Percentiles rank a stretch among this genome's conserved stretches.
These are phyloP conservation scores for Eurypyga helias DNA, from an alignment of 2,113 vertebrate species.

Conservation along the genomic window DNA sequence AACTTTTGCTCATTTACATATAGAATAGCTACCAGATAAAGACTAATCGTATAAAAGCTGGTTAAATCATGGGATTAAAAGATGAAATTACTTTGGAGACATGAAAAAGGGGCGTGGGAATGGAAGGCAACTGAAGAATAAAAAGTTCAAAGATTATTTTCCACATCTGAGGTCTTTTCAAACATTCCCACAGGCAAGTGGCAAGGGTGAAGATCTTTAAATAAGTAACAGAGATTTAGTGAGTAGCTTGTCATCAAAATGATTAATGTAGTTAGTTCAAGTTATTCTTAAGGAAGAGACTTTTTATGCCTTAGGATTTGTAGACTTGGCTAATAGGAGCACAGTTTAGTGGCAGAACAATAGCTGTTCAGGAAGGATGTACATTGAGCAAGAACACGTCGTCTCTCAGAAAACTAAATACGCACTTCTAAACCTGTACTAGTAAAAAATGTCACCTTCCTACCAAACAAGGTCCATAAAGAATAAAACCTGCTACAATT, in stretches of 20 bases:
- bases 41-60: neutral
- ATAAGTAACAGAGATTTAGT: slow-evolving; percentile 16
- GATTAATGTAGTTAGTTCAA: slow-evolving; percentile 31
- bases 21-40: neutral
- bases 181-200: neutral
- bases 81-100: slow-evolving; percentile 4
- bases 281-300: slow-evolving; percentile 33
- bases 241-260: neutral
- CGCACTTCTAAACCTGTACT: neutral
- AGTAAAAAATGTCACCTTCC: neutral
- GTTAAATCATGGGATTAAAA: slow-evolving; percentile 10
- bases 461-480: neutral
- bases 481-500: neutral
- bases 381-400: slow-evolving; percentile 12
- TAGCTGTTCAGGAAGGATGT: neutral
- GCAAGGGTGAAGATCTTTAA: slow-evolving; percentile 34
- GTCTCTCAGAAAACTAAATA: neutral
- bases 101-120: neutral
- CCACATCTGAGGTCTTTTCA: neutral
- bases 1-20: neutral
- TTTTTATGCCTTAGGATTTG: neutral
- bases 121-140: neutral
- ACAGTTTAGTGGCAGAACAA: slow-evolving; percentile 8
- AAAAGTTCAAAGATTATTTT: slow-evolving; percentile 3
- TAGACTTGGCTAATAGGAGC: neutral